Conservation (phyloP, 2,113 vertebrate species). For the Himantopus leucocephalus region DNA sequence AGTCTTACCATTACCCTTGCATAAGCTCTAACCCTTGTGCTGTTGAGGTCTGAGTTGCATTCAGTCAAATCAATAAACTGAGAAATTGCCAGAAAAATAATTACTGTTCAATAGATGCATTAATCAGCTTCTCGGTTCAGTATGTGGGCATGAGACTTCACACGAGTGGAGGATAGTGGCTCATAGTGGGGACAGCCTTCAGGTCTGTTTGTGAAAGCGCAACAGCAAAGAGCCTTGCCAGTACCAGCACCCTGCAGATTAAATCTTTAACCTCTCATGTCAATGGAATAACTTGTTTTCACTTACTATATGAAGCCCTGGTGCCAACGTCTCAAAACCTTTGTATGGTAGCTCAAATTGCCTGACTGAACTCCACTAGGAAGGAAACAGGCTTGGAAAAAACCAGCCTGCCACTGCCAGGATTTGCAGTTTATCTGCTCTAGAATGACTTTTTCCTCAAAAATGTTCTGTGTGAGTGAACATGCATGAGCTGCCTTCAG, state of each 20-base stretch:
- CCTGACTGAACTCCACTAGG: background rate
- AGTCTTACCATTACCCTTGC: background rate
- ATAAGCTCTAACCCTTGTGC: background rate
- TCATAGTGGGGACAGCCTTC: rapidly evolving
- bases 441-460: background rate
- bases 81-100: background rate
- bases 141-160: background rate
- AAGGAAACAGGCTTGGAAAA: background rate
- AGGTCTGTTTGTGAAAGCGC: background rate
- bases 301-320: background rate
- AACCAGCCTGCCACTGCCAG: background rate
- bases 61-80: background rate
- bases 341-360: background rate
- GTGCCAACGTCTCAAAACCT: background rate
- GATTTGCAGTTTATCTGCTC: background rate
- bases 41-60: background rate
- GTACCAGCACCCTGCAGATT: background rate
- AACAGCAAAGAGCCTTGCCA: background rate
- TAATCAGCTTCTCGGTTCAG: background rate
- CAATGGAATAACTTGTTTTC: background rate
- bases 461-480: background rate
- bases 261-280: background rate
- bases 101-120: background rate
- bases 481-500: background rate
- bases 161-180: background rate